phyloP scores from a whole-genome alignment of 2,888 invertebrate genomes.

The Dolichomitus sp. region DNA sequence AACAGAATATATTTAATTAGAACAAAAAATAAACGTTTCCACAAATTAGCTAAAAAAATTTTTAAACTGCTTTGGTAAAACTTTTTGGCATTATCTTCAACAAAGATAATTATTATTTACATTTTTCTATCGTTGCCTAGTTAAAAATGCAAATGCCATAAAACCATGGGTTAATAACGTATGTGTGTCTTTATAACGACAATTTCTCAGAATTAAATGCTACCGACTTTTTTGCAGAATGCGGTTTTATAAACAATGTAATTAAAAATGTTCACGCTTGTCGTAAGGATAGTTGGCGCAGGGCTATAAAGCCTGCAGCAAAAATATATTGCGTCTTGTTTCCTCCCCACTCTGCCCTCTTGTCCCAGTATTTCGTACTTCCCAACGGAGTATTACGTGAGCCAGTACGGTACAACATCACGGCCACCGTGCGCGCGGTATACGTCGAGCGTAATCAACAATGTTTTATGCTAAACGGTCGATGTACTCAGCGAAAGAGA shows the following conservation, averaged over 20 bases:
- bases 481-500: slow-evolving; percentile 53
- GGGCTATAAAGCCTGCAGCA: not conserved
- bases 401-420: slow-evolving; percentile 36
- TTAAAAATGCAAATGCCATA: too few relatives aligned
- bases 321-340: not conserved
- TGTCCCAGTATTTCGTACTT: slow-evolving; percentile 12
- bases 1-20: too few relatives aligned
- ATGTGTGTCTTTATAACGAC: too few relatives aligned
- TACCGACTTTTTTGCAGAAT: not conserved
- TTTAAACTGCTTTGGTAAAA: too few relatives aligned
- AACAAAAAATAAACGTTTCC: too few relatives aligned
- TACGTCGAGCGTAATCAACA: slow-evolving; percentile 60
- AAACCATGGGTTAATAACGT: too few relatives aligned
- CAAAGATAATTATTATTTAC: too few relatives aligned
- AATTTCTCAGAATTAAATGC: too few relatives aligned
- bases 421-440: slow-evolving; percentile 49
- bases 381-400: slow-evolving; percentile 26
- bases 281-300: not conserved
- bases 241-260: not conserved
- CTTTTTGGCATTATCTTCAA: too few relatives aligned
- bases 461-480: slow-evolving; percentile 69
- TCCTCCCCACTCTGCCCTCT: not conserved
- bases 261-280: not conserved
- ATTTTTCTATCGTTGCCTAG: too few relatives aligned
- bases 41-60: too few relatives aligned